Base-by-base conservation (phyloP, 2,113 vertebrate species). In the Elephas maximus region DNA sequence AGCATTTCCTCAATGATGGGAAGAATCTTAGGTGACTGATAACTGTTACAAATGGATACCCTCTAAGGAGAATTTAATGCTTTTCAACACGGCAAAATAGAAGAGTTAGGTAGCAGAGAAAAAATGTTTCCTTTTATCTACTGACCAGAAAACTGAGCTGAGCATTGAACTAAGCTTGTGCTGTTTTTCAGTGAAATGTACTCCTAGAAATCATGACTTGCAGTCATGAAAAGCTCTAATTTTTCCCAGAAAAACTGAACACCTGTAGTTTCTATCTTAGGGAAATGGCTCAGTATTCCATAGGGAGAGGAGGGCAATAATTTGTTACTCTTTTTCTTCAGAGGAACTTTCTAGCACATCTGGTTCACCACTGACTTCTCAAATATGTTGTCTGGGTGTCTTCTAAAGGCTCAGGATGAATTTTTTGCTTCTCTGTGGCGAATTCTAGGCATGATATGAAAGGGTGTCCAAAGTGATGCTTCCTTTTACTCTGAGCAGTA, bases 321-420 rank as follows among this genome's bases (percentile, higher is more conserved):
- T 74, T 65, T 83, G 33, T 91, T 76, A 69, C 1, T 80, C 78
- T 88, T 91, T 48, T 84, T 88, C 48, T 91, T 94, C 41, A 83
- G 41, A 90, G 44, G 69, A 92, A 44, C 1, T 21, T 90, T 30
- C 5, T 82, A 69, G 44, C 6, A 77, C 33, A 67, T 20, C 4
- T 2, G 41, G n/a, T 80, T 33, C 74, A 63, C 69, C 33, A 14
- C 44, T 53, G 74, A 45, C 24, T 84, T 96, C 44, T 77, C 77
- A 44, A 62, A 44, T 93, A 62, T 85, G 37, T 74, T 83, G 80
- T 48, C 4, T 74, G 23, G 15, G 33, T 73, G 3, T 91, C 76
- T 91, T 97, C 63, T 91, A 53, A 92, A 95, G 86, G 17, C 85
- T 92, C 69, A 90, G 65, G 63, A 24, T 81, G 51, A 74, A 28